Evolutionary conservation across 2,113 vertebrate genomes (phyloP).

Genomic region (Atlantisia rogersi): DNA sequence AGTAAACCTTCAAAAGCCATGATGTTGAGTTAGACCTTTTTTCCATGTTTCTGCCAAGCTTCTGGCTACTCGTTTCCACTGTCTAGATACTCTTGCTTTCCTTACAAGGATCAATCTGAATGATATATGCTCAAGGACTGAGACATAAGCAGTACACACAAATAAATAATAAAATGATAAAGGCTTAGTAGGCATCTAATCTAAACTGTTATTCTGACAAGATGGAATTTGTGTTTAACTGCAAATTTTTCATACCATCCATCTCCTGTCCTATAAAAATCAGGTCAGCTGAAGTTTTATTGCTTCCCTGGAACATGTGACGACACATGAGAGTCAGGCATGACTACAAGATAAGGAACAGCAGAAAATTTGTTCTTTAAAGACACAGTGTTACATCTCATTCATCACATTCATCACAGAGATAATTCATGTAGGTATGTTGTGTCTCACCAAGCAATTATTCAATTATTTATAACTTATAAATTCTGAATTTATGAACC

Average conservation of each 20-base stretch:
- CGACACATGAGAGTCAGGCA: background rate
- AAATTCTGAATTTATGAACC: background rate
- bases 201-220: background rate
- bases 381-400: background rate
- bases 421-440: background rate
- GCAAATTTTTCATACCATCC: background rate
- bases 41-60: background rate
- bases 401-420: background rate
- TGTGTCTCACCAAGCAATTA: background rate
- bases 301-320: background rate
- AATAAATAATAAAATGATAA: background rate
- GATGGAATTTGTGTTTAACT: background rate
- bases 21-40: background rate
- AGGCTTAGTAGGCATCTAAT: background rate
- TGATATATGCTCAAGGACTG: background rate
- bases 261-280: background rate
- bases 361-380: background rate
- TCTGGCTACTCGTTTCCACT: background rate
- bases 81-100: background rate
- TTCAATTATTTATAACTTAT: background rate
- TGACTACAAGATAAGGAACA: background rate
- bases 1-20: background rate
- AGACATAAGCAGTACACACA: no score
- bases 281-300: background rate
- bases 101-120: background rate